These are phyloP conservation scores for Trichogramma dendrolimi DNA, from an alignment of 2,888 invertebrate genomes.

Conservation along the genomic window DNA sequence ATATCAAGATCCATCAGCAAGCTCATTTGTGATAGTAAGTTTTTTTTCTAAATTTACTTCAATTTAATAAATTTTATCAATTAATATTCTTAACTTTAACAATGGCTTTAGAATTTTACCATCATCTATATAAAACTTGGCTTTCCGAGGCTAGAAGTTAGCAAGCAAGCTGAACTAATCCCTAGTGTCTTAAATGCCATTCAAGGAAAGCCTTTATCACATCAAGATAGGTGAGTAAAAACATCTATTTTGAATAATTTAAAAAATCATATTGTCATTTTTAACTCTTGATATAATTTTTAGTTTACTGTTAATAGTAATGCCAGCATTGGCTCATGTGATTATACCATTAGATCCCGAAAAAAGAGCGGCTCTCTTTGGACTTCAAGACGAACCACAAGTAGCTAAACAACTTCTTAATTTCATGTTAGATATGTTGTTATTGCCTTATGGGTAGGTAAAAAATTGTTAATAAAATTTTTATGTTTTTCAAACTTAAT, in stretches of 20 bases:
- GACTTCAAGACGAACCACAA: slow-evolving; percentile 67
- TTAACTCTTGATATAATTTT: slow-evolving; percentile 34
- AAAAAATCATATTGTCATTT: slow-evolving; percentile 8
- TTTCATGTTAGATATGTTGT: slow-evolving; percentile 75
- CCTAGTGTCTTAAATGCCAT: slow-evolving; percentile 73
- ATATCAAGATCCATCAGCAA: slow-evolving; percentile 73
- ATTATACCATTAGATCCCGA: slow-evolving; percentile 63
- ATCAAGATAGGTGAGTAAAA: slow-evolving; percentile 70
- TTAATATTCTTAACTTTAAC: slow-evolving; percentile 73
- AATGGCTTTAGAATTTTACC: slow-evolving; percentile 82
- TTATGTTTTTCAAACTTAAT: not conserved
- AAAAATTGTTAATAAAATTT: not conserved
- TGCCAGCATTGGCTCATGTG: slow-evolving; percentile 74
- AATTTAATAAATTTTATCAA: not conserved
- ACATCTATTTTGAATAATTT: slow-evolving; percentile 6
- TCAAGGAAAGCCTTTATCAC: slow-evolving; percentile 74
- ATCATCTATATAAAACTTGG: slow-evolving; percentile 92
- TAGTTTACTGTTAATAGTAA: slow-evolving; percentile 74
- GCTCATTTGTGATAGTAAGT: slow-evolving; percentile 75
- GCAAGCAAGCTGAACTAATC: slow-evolving; percentile 71
- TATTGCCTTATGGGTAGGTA: slow-evolving; percentile 79
- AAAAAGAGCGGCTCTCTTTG: slow-evolving; percentile 62
- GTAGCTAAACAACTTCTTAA: slow-evolving; percentile 67
- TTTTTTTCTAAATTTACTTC: not conserved
- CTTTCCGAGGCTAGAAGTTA: slow-evolving; percentile 73